Evolutionary conservation across 2,797 vertebrate species (phyloP).

Genomic region (Monodelphis domestica): DNA sequence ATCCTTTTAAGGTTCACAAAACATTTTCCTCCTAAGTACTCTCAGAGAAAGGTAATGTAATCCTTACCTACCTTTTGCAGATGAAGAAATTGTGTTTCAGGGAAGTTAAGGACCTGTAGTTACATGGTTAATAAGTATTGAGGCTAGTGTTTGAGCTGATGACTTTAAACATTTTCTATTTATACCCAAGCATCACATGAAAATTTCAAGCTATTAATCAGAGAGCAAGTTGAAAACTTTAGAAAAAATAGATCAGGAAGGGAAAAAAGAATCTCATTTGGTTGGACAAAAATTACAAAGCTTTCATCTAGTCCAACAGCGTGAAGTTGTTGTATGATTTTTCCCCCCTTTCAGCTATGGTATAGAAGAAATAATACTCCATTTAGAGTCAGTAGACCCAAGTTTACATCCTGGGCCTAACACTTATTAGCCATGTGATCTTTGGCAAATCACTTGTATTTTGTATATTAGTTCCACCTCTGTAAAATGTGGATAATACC

Average conservation of each 20-base stretch:
- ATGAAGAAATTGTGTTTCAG: too few species aligned
- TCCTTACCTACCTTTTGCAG: too few species aligned
- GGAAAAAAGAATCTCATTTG: neutral
- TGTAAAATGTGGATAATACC: neutral
- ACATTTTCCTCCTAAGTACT: too few species aligned
- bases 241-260: neutral
- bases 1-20: too few species aligned
- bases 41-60: too few species aligned
- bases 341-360: neutral
- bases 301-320: neutral
- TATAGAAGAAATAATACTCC: neutral
- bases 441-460: neutral
- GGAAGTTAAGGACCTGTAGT: too few species aligned
- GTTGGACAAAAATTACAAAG: neutral
- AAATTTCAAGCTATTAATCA: neutral
- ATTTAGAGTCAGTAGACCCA: neutral
- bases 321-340: neutral
- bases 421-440: neutral
- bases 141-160: neutral
- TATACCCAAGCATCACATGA: neutral
- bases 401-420: neutral
- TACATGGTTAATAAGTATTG: neutral
- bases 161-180: neutral
- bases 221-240: neutral
- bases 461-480: neutral